These are phyloP conservation scores for Rhinoraja longicauda DNA, from an alignment of 2,797 vertebrate species.

Conservation along the genomic window DNA sequence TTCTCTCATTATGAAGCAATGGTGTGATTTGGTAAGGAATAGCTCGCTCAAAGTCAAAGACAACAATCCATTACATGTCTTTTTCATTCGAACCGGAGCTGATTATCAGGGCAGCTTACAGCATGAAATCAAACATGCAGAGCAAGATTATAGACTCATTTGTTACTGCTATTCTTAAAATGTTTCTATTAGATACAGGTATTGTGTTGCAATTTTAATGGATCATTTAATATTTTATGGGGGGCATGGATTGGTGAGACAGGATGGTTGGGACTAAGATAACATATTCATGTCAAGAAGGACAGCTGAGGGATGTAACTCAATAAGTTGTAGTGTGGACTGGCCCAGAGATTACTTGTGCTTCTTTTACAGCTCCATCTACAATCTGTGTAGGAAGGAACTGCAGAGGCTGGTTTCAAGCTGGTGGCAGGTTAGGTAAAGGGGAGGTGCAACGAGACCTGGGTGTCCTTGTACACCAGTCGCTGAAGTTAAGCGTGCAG, in stretches of 20 bases:
- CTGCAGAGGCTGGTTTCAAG: no score
- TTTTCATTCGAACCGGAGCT: background rate
- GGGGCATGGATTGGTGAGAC: background rate
- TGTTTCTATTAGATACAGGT: conserved; percentile 38
- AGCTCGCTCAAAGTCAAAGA: background rate
- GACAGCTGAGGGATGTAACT: conserved; percentile 36
- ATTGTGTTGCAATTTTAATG: conserved; percentile 32
- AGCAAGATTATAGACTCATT: conserved; percentile 29
- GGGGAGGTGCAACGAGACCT: no score
- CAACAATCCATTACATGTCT: conserved; percentile 21
- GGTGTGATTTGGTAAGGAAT: background rate
- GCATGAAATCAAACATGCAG: conserved; percentile 29
- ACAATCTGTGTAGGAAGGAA: background rate
- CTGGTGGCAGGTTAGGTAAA: no score
- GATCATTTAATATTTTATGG: conserved; percentile 30
- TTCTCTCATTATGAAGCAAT: background rate
- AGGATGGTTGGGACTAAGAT: conserved; percentile 23
- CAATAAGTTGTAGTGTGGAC: conserved; percentile 27
- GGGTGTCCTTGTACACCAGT: no score
- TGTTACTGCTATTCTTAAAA: conserved; percentile 34
- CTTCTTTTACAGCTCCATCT: background rate
- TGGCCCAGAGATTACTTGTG: conserved; percentile 14
- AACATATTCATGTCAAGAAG: conserved; percentile 35
- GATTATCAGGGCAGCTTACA: conserved; percentile 27
- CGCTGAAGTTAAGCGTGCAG: no score